Base-by-base conservation (phyloP, 2,888 invertebrate genomes). In the Rhagonycha fulva region DNA sequence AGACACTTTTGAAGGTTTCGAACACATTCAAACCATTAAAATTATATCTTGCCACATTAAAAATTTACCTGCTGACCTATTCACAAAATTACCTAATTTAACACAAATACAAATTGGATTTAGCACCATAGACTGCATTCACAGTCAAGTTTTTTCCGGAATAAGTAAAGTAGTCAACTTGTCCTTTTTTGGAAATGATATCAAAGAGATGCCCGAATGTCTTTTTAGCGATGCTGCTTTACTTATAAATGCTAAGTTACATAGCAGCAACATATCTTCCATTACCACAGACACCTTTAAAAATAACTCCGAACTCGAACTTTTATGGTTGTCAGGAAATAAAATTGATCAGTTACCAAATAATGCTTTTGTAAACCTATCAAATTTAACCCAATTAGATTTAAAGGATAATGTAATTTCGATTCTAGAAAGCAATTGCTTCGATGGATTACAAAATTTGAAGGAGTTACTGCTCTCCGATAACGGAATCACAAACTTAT, bases 61-160 rank as follows among this genome's bases (percentile, higher is more conserved):
- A 9, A 67, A 75, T 11, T 14, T 77, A 19, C 77, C 77, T 10
- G n/a, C 70, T 0, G 62, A 61, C 4, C 19, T 72, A 1, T 77
- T 70, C 26, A 24, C 26, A 11, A 74, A 63, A n/a, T 2, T 72
- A 9, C 14, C 26, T 1, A 23, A 63, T 14, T 14, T 77, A 30
- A 63, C 26, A 3, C 70, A 77, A 67, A 32, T 77, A 10, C 62
- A 77, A 23, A 72, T 77, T 14, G 77, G 77, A 10, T 75, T 77
- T 23, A 77, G 74, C 28, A 72, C 69, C 1, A 77, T 77, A 2
- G 63, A 28, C 5, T 62, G 14, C 19, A 68, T 77, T 0, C 72
- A 74, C 26, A n/a, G 23, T 3, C 14, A 66, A 4, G 72, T 26
- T 11, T 75, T 77, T 14, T 66, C 72, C 0, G 72, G 68, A 3